Conservation (phyloP, 2,797 vertebrate genomes). For the Eospalax fontanierii region DNA sequence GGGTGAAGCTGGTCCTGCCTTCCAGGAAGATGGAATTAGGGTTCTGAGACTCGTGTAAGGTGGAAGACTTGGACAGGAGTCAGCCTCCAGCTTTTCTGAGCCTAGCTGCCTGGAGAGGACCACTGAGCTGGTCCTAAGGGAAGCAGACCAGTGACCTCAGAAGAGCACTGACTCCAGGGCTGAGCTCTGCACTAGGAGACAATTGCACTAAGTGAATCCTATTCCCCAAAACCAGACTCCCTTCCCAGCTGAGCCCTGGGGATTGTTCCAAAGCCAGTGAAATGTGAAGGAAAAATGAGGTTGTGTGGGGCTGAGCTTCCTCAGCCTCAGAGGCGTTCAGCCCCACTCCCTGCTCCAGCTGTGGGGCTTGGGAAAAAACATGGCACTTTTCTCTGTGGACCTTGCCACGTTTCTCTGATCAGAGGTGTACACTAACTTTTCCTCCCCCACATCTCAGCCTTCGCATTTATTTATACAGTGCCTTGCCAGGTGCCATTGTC, state of each 20-base stretch:
- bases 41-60: conserved; percentile 43
- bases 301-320: not conserved
- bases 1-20: conserved; percentile 55
- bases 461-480: conserved; percentile 84
- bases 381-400: conserved; percentile 82
- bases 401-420: conserved; percentile 61
- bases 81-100: conserved; percentile 40
- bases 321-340: conserved; percentile 45
- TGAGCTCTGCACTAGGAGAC: conserved; percentile 79
- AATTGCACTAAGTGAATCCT: conserved; percentile 84
- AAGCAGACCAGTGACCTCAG: conserved; percentile 54
- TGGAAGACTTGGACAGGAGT: conserved; percentile 20
- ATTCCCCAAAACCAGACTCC: conserved; percentile 74
- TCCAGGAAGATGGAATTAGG: conserved; percentile 25
- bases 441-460: conserved; percentile 33
- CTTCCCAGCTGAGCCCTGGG: conserved; percentile 79
- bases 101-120: conserved; percentile 26
- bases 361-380: conserved; percentile 70
- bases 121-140: conserved; percentile 52
- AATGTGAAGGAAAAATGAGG: conserved; percentile 80
- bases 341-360: not conserved
- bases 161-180: conserved; percentile 58
- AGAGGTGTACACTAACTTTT: conserved; percentile 82
- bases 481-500: conserved; percentile 59
- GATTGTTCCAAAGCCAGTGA: conserved; percentile 76